Evolutionary conservation across 2,113 vertebrate species (phyloP).

Genomic region (Xenopus borealis): DNA sequence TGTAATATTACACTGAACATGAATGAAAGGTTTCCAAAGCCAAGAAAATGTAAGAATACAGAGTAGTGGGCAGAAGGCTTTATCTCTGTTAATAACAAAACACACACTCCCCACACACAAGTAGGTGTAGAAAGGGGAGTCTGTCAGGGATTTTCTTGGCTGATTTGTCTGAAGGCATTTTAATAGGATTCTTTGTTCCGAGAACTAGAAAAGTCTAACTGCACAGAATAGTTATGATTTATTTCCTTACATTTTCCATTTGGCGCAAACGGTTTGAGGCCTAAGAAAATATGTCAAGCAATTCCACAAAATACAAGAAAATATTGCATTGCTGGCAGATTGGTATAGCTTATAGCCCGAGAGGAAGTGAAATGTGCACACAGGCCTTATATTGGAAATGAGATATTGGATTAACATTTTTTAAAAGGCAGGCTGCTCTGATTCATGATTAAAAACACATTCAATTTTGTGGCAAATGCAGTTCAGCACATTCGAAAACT

Average conservation of each 20-base stretch:
- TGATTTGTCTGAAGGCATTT: too few relatives aligned
- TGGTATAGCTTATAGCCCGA: neutral
- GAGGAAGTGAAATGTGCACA: neutral
- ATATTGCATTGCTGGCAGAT: neutral
- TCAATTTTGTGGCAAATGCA: constrained; percentile 6
- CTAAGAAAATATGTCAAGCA: neutral
- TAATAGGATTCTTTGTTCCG: neutral
- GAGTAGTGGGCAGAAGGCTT: too few relatives aligned
- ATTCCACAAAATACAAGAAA: neutral
- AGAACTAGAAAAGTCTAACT: neutral
- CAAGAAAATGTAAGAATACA: too few relatives aligned
- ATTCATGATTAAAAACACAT: constrained; percentile 13
- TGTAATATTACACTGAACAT: too few relatives aligned
- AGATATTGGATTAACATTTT: neutral
- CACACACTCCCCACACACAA: too few relatives aligned
- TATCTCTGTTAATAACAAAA: too few relatives aligned
- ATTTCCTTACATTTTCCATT: neutral
- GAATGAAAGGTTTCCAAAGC: too few relatives aligned
- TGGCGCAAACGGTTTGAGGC: neutral
- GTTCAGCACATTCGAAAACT: constrained; percentile 4
- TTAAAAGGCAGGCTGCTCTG: neutral
- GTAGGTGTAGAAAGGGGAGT: too few relatives aligned
- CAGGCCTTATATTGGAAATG: neutral
- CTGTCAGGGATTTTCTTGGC: too few relatives aligned
- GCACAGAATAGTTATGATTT: neutral